A percentile compares a stretch with the other conserved stretches of the same genome.
These are phyloP conservation scores for Rana temporaria DNA, from an alignment of 2,113 vertebrate species.

Conservation along the genomic window DNA sequence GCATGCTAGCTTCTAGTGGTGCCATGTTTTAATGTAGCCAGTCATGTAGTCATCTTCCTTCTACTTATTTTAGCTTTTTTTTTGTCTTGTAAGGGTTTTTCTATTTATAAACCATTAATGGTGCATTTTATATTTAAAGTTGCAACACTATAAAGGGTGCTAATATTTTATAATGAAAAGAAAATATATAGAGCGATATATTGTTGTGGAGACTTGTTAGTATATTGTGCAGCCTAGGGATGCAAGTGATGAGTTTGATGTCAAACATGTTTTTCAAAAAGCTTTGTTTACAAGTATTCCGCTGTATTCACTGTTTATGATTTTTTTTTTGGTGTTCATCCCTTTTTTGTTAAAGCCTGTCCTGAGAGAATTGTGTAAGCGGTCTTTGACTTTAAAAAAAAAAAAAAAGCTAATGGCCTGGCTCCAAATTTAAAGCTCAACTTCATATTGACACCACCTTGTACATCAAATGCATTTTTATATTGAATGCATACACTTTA, in stretches of 20 bases:
- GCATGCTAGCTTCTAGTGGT: slow-evolving; percentile 9
- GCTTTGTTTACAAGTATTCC: not conserved
- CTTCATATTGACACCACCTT: no score
- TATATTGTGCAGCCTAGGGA: not conserved
- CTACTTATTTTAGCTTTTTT: not conserved
- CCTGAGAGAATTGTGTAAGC: no score
- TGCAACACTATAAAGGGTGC: slow-evolving; percentile 26
- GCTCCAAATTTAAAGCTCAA: no score
- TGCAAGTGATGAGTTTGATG: not conserved
- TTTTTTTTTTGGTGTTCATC: no score
- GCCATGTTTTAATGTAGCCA: not conserved
- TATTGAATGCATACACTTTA: no score
- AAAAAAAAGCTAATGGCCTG: no score
- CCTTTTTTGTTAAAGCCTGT: no score
- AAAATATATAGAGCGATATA: no score
- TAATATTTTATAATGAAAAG: slow-evolving; percentile 29
- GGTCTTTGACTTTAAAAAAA: no score
- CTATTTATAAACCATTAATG: not conserved
- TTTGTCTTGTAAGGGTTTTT: not conserved
- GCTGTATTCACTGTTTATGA: not conserved
- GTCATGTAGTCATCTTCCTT: not conserved
- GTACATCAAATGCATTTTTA: no score
- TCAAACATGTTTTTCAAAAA: not conserved
- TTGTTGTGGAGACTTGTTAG: slow-evolving; percentile 2
- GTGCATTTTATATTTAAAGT: not conserved